Base-by-base conservation (phyloP, 2,113 vertebrate species). In the Poeciliopsis prolifica region DNA sequence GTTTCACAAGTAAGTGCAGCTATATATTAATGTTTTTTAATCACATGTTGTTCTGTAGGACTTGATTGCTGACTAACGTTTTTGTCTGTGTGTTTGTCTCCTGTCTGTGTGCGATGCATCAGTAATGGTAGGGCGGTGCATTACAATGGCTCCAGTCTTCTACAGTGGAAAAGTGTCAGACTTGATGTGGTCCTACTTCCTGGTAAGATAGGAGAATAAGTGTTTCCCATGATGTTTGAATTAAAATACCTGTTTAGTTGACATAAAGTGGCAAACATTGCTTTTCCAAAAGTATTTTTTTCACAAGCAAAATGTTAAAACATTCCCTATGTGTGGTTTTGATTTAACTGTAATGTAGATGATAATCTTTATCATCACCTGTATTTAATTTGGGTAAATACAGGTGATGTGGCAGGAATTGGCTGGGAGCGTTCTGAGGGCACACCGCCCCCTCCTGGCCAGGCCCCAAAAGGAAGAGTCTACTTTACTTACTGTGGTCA, bases 111-210 rank as follows among this genome's bases (percentile, higher is more conserved):
- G 1, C 35, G 0, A 37, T 44, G 26, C 79, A 62, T 61, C 83
- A 99, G 98, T 94, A 99, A 99, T 35, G 98, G 98, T 12, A 88
- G 98, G 81, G 97, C 97, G 2, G 98, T 99, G 78, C 97, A 99
- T 88, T 99, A 99, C 92, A 99, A 99, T 7, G 97, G 98, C 82
- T 99, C 98, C 92, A 99, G 97, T 89, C 92, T 99, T 82, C 93
- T 99, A 19, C 98, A 99, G 94, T 99, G 98, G 98, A 99, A 99
- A 91, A 99, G 98, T 0, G 97, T 99, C 75, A 94, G 98, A 51
- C 82, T 99, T 80, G 98, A 99, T 28, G 97, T 99, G 84, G 94
- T 97, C 82, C 95, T 99, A 6, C 96, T 95, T 87, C 97, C 98
- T 79, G 97, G 98, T 99, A 93, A 88, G 96, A 92, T 42, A 28